Base-by-base conservation (phyloP, 2,888 invertebrate species). In the Girardia tigrina region DNA sequence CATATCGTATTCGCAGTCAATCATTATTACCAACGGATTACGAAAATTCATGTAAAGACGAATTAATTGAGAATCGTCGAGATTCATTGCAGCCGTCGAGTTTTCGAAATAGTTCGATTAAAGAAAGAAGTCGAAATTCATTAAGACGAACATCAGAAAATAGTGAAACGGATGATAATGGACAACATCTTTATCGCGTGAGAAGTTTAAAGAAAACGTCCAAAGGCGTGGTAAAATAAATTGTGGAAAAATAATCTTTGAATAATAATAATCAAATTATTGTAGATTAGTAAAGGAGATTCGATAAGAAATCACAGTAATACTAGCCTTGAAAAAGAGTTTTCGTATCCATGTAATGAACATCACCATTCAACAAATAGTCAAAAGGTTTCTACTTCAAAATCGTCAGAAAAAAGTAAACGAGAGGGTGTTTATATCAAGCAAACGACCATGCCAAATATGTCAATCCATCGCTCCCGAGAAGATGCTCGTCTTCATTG, bases 381-480 rank as follows among this genome's bases (percentile, higher is more conserved):
- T n/a, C n/a, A n/a, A 12, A 56, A 56, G 23, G n/a, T 4, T 20
- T 20, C n/a, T 16, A 56, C 20, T 56, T 23, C 56, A 56, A 4
- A 56, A 16, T 4, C n/a, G 2, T 56, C 4, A 6, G 56, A 56
- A 56, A 56, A 56, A n/a, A 56, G 23, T 6, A 56, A 56, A 56
- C 8, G 16, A 36, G 56, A 56, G 4, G 56, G 20, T 4, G n/a
- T 56, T 20, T 23, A 56, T 16, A 4, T 56, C n/a, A 56, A 56
- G 23, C 56, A 56, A 56, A 56, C 56, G n/a, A 56, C 56, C n/a
- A 56, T 56, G 56, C 56, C 56, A 56, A 56, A 56, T 56, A 23
- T 56, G 4, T 56, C 56, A n/a, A 20, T 56, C n/a, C 20, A 56
- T 20, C 56, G 56, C 2, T 56, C 56, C n/a, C 4, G 56, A 8